Base-by-base conservation (phyloP, 1,140 invertebrate species). In the Gonioctena quinquepunctata region DNA sequence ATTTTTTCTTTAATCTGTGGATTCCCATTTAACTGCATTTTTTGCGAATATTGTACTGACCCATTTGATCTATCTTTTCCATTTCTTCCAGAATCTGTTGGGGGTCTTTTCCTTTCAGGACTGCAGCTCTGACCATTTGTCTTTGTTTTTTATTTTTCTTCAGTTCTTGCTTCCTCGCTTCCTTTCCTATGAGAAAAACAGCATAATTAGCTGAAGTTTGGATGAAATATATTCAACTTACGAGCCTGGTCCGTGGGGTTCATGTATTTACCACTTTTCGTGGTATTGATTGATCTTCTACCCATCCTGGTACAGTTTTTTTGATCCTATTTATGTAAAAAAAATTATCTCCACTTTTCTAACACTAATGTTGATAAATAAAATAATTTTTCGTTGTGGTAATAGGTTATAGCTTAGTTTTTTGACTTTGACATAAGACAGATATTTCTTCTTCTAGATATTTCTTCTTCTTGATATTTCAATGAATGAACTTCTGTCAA, bases 201-300 rank as follows among this genome's bases (percentile, higher is more conserved):
- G 6, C 6, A 42, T 42, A 42, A n/a, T n/a, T n/a, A 67, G 4
- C 33, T 42, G 11, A 13, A 42, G 11, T 42, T 42, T 42, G 11
- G 8, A 67, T 72, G 71, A 68, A 67, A 61, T 54, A 49, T n/a
- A 13, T 42, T 11, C 1, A 82, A 94, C 94, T 94, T 91, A 96
- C 96, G 87, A 66, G 96, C 96, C 92, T 98, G 96, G 86, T 99
- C 97, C 3, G 96, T 98, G 21, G 97, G 97, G 86, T 99, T 99
- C 96, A 99, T 99, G 79, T 97, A 99, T 90, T 99, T 99, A 81
- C 97, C 97, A 96, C 96, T 98, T 89, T 99, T 99, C 25, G 97
- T 99, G 91, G 96, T 97, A 87, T 97, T 98, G 76, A 98, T 98
- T 54, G 96, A 97, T 76, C 96, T 88, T 70, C 96, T 90, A 61